Evolutionary conservation across 2,797 vertebrate species (phyloP).

Genomic region (Bradypodion ventrale): DNA sequence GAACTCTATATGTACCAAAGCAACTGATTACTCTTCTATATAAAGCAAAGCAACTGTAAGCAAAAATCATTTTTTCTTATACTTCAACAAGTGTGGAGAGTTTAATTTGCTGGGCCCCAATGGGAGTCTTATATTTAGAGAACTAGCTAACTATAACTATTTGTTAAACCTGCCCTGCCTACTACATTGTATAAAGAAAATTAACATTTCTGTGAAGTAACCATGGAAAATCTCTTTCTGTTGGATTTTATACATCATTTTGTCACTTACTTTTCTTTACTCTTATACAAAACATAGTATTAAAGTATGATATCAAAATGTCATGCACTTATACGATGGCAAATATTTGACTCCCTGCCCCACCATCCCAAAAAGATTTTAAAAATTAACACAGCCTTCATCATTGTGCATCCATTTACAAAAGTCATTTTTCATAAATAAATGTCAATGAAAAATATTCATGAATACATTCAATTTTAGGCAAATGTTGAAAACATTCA

Average conservation of each 20-base stretch:
- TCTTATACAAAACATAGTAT: neutral
- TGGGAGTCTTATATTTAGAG: too few relatives aligned
- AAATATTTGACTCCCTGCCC: neutral
- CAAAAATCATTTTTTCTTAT: too few relatives aligned
- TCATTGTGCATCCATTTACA: neutral
- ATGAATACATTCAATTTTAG: constrained; percentile 4
- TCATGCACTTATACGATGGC: too few relatives aligned
- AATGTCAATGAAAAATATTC: neutral
- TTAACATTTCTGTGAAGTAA: neutral
- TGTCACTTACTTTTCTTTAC: neutral
- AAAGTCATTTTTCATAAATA: neutral
- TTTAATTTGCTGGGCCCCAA: too few relatives aligned
- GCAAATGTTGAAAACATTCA: constrained; percentile 2
- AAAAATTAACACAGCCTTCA: neutral
- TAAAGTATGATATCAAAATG: neutral
- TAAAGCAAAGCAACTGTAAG: too few relatives aligned
- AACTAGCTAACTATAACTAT: too few relatives aligned
- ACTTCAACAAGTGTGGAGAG: too few relatives aligned
- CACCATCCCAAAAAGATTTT: neutral
- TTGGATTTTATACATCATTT: neutral
- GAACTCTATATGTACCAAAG: too few relatives aligned
- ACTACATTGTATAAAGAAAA: too few relatives aligned
- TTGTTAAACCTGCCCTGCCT: too few relatives aligned
- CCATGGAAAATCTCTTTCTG: neutral
- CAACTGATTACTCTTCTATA: too few relatives aligned